Base-by-base conservation (phyloP, 2,113 vertebrate species). In the Hypocryptadius cinnamomeus region DNA sequence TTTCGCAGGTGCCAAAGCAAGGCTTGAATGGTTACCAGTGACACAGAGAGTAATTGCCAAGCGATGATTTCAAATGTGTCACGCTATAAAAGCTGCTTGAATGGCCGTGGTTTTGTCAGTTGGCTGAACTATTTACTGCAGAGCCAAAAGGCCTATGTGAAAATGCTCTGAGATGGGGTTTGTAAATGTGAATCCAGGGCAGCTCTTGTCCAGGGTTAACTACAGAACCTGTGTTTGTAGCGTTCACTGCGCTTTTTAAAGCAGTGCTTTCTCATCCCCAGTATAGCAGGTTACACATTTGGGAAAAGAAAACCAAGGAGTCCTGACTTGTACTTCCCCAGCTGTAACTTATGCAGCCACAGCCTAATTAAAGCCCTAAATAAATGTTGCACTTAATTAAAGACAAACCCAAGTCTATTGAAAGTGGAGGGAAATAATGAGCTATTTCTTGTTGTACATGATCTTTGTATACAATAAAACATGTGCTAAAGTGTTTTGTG, bases 311-410 rank as follows among this genome's bases (percentile, higher is more conserved):
- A 72, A 65, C 69, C 57, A 45, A 61, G 74, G 79, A 85, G 13
- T 65, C 48, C 48, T 57, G 45, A 82, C 70, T 81, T 56, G 37
- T 68, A 50, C 48, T 91, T 96, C 74, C 45, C 39, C 54, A 82
- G 87, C 78, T 92, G 74, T 73, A 93, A 87, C 44, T 64, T 85
- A 70, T 27, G n/a, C 40, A 92, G 81, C 77, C 81, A 70, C 81
- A 91, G 71, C 18, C 45, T 82, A 91, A 93, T 87, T 93, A 85
- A 93, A 85, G 33, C 65, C 27, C 79, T 73, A 82, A 89, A 91
- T 57, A 92, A 81, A 92, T n/a, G 35, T 77, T 92, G 74, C 42
- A 47, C 60, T 87, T 82, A 94, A 95, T 94, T 94, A 91, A 95
- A 87, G 78, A 70, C 81, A 94, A 91, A 93, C 92, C 6, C 74